These are phyloP conservation scores for Linyphia triangularis DNA, from an alignment of 2,888 invertebrate species.

Conservation along the genomic window DNA sequence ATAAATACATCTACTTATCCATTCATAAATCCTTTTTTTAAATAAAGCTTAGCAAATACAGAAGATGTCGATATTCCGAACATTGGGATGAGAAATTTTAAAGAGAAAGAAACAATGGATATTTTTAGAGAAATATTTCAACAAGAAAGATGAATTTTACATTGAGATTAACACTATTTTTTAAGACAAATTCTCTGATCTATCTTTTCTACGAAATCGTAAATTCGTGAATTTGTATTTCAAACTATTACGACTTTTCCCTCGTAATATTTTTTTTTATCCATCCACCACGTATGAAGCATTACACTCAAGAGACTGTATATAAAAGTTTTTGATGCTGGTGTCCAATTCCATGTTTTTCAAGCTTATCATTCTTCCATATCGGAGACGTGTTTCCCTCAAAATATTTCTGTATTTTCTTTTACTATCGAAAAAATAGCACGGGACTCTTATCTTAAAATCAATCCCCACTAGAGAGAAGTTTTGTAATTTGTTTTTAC, in stretches of 20 bases:
- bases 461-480: slow-evolving; percentile 20
- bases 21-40: too few species aligned
- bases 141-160: slow-evolving; percentile 5
- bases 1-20: too few species aligned
- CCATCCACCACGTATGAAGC: slow-evolving; percentile 5
- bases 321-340: slow-evolving; percentile 32
- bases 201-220: slow-evolving; percentile 11
- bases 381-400: slow-evolving; percentile 11
- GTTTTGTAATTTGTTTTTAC: slow-evolving; percentile 36
- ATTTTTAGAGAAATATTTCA: neutral
- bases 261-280: slow-evolving; percentile 5
- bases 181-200: neutral
- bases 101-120: neutral
- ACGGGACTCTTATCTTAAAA: slow-evolving; percentile 41
- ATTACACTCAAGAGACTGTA: slow-evolving; percentile 4
- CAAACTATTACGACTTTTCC: slow-evolving; percentile 22
- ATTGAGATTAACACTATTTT: neutral
- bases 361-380: slow-evolving; percentile 24
- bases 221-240: slow-evolving; percentile 42
- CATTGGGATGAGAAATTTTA: neutral
- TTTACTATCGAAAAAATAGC: neutral
- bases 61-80: too few species aligned
- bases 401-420: slow-evolving; percentile 3
- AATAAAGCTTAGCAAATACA: too few species aligned
- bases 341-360: neutral